Percentiles rank a stretch among this genome's conserved stretches.
Evolutionary conservation across 2,113 vertebrate species (phyloP).

Genomic region (Atrichornis clamosus): DNA sequence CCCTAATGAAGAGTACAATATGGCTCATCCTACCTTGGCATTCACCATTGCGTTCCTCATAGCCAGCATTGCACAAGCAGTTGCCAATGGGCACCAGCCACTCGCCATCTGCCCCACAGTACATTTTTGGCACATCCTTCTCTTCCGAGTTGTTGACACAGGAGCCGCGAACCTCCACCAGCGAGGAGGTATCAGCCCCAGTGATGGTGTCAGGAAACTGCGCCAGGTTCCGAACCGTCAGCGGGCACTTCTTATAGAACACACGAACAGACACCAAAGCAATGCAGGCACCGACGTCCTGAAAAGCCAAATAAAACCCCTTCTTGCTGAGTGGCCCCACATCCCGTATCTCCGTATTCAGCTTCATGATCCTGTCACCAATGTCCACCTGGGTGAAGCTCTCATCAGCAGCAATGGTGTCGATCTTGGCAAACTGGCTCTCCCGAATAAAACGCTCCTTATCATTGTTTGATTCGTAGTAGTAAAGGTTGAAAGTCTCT

Average conservation of each 20-base stretch:
- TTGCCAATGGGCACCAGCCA: conserved; percentile 99
- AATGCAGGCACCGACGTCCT: conserved; percentile 97
- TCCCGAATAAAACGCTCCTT: conserved; percentile 92
- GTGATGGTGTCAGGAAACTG: conserved; percentile 97
- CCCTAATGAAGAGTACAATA: conserved; percentile 68
- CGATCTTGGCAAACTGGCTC: conserved; percentile 93
- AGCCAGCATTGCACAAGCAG: conserved; percentile 94
- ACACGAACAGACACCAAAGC: conserved; percentile 94
- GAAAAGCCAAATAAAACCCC: conserved; percentile 97
- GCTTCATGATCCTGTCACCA: conserved; percentile 96
- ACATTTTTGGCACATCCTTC: conserved; percentile 98
- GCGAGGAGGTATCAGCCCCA: conserved; percentile 92
- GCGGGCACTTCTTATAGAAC: conserved; percentile 95
- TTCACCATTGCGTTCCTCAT: conserved; percentile 88
- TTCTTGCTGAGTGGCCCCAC: conserved; percentile 88
- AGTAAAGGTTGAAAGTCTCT: conserved; percentile 98
- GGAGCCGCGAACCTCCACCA: conserved; percentile 96
- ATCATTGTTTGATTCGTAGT: conserved; percentile 94
- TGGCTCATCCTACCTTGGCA: conserved; percentile 88
- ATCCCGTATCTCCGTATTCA: conserved; percentile 94
- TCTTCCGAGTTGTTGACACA: conserved; percentile 98
- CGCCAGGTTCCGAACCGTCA: conserved; percentile 92
- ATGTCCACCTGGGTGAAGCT: conserved; percentile 99
- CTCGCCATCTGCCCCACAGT: conserved; percentile 96
- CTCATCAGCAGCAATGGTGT: conserved; percentile 95